Evolutionary conservation across 2,888 invertebrate genomes (phyloP).

Genomic region (Diaperis boleti): DNA sequence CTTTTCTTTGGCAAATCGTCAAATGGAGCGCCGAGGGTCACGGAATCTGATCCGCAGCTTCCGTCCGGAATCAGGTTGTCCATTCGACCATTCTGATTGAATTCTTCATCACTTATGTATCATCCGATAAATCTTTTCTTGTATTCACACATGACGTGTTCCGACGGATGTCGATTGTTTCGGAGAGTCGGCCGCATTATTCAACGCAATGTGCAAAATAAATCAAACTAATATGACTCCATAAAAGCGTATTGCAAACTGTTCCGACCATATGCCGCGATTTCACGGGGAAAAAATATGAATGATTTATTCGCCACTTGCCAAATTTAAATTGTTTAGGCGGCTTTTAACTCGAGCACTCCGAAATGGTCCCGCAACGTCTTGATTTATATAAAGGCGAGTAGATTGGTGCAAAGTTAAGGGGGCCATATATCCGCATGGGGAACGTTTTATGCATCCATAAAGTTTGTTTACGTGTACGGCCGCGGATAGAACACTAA

Average conservation of each 20-base stretch:
- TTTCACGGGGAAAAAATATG: conserved; percentile 44
- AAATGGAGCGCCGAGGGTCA: conserved; percentile 61
- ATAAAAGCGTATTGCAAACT: conserved; percentile 58
- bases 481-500: conserved; percentile 46
- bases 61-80: conserved; percentile 54
- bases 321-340: conserved; percentile 25
- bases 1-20: conserved; percentile 62
- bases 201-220: conserved; percentile 58
- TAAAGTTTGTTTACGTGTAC: conserved; percentile 57
- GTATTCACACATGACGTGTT: conserved; percentile 26
- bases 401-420: conserved; percentile 47
- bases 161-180: conserved; percentile 9
- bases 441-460: conserved; percentile 57
- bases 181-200: conserved; percentile 54
- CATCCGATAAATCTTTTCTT: conserved; percentile 42
- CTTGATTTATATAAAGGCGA: conserved; percentile 44
- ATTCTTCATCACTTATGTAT: conserved; percentile 53
- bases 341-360: conserved; percentile 23
- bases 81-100: conserved; percentile 55
- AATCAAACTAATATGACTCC: conserved; percentile 58
- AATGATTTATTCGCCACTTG: conserved; percentile 6
- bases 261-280: conserved; percentile 58
- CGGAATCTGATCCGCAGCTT: conserved; percentile 61
- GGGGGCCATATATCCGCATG: conserved; percentile 52
- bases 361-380: conserved; percentile 24